Evolutionary conservation across 2,888 invertebrate species (phyloP).

Genomic region (Buathra laborator): DNA sequence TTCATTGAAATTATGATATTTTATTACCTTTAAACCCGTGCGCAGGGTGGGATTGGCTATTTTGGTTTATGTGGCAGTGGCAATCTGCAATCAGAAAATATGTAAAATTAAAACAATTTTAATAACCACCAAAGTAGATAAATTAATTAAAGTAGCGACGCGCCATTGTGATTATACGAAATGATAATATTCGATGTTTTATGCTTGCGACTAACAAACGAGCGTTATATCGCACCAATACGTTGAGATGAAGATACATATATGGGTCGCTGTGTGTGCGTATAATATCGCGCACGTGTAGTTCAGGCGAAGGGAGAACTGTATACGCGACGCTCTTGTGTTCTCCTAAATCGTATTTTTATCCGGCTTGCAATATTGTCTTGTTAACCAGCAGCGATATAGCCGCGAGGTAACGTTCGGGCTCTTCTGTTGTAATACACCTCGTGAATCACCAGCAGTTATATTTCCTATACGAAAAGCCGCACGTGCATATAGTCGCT

Average conservation of each 20-base stretch:
- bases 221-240: slow-evolving; percentile 2
- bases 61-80: slow-evolving; percentile 43
- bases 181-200: slow-evolving; percentile 30
- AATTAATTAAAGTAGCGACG: slow-evolving; percentile 41
- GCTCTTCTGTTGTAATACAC: slow-evolving; percentile 49
- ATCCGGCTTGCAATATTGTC: slow-evolving; percentile 68
- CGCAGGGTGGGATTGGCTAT: slow-evolving; percentile 35
- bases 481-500: slow-evolving; percentile 46
- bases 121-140: not conserved
- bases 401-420: slow-evolving; percentile 29
- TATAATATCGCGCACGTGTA: slow-evolving; percentile 2
- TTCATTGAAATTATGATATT: slow-evolving; percentile 31
- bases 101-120: slow-evolving; percentile 39
- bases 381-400: slow-evolving; percentile 63
- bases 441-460: slow-evolving; percentile 63
- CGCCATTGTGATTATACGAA: not conserved
- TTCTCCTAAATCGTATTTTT: slow-evolving; percentile 65
- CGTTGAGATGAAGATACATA: slow-evolving; percentile 10
- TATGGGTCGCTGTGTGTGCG: not conserved
- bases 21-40: slow-evolving; percentile 58
- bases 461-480: slow-evolving; percentile 65
- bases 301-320: not conserved
- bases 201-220: slow-evolving; percentile 36
- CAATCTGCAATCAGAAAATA: slow-evolving; percentile 62
- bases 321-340: slow-evolving; percentile 18